Base-by-base conservation (phyloP, 2,113 vertebrate species). In the Nothoprocta pentlandii region DNA sequence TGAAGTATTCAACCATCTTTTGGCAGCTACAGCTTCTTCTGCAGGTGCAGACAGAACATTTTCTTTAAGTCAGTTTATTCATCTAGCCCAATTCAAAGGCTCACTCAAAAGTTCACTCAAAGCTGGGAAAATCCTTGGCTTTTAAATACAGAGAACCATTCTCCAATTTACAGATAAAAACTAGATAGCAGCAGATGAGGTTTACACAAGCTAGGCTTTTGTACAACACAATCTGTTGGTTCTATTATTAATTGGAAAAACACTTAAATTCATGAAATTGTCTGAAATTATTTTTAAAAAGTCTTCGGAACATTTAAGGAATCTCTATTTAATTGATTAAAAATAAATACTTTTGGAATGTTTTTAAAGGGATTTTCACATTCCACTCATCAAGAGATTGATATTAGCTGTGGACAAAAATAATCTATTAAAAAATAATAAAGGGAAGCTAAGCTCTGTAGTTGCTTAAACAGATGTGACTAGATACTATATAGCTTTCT, bases 21-120 rank as follows among this genome's bases (percentile, higher is more conserved):
- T 85, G 84, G 92, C 96, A 97, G 96, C 92, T 94, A 94, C 75
- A 74, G 92, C 81, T 95, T 92, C 81, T 96, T 79, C 78, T 94
- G 95, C 94, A 97, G 95, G 92, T 97, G 95, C 95, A 94, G 94
- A 61, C 75, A 76, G 67, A 92, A 82, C 54, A 66, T 91, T 92
- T 94, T 71, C 51, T 54, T 89, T 73, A 79, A 92, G 58, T 32
- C 77, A 82, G 58, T 93, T 90, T 59, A 94, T 96, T 96, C 95
- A 95, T 89, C 44, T 28, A 76, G 70, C 78, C 79, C 94, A 62
- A 90, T 69, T 96, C 96, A 97, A 96, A 93, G 89, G 67, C 92
- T 39, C 49, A 49, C 49, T 49, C 49, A 49, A 49, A 49, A n/a
- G 89, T 87, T 95, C 78, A 82, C 67, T 91, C 22, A 36, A 91